Evolutionary conservation across 2,888 invertebrate species (phyloP).

Genomic region (Nomada goodeniana): DNA sequence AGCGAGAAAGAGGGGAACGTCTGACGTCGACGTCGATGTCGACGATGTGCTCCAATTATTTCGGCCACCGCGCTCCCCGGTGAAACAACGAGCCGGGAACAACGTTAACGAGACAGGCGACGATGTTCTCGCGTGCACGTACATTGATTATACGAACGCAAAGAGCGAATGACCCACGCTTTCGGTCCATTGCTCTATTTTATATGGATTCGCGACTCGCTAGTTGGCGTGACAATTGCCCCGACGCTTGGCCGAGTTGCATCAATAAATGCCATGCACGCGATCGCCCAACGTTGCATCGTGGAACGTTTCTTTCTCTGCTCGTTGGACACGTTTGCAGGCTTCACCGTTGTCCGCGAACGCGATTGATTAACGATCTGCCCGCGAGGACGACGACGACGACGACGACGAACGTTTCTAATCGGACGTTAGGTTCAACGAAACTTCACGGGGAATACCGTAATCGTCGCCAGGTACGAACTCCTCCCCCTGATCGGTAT

Average conservation of each 20-base stretch:
- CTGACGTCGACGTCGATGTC: conserved; percentile 58
- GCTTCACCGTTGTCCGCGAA: not conserved
- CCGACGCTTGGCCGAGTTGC: conserved; percentile 30
- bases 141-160: conserved; percentile 41
- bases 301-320: not conserved
- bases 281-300: conserved; percentile 6
- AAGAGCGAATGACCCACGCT: conserved; percentile 51
- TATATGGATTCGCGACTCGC: conserved; percentile 53
- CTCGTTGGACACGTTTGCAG: not conserved
- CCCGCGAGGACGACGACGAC: conserved; percentile 43
- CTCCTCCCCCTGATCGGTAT: conserved; percentile 91
- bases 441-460: conserved; percentile 83
- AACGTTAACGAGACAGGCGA: conserved; percentile 73
- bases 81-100: conserved; percentile 68
- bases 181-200: conserved; percentile 45
- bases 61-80: conserved; percentile 48
- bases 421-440: not conserved
- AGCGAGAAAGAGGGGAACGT: conserved; percentile 21
- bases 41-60: conserved; percentile 71
- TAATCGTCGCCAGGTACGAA: conserved; percentile 88
- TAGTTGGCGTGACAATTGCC: conserved; percentile 43
- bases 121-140: conserved; percentile 41
- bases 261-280: conserved; percentile 24
- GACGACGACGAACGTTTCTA: not conserved
- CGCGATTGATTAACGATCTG: conserved; percentile 45